Base-by-base conservation (phyloP, 1,140 invertebrate species). In the Leptinotarsa texana region DNA sequence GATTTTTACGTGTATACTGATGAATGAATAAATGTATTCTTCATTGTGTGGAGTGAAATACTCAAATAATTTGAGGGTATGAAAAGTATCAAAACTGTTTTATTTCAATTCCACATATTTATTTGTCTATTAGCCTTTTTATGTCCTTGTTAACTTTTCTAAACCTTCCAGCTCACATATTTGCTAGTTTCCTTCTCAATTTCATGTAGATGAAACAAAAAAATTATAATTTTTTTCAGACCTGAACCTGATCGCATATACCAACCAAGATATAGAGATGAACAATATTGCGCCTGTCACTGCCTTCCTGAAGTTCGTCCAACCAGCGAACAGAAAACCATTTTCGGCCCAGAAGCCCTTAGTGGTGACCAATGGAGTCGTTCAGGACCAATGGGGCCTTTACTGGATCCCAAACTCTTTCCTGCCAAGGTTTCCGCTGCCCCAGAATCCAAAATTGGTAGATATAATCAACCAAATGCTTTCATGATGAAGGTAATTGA, bases 331-430 rank as follows among this genome's bases (percentile, higher is more conserved):
- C 33, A 68, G 21, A 18, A 68, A 61, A 70, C 62, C 18, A 5
- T 81, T 13, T 72, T 82, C 42, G 81, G 77, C 3, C 82, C 82
- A 4, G 76, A 75, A 61, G 80, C 80, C 4, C 72, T 75, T 79
- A 85, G 88, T 79, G 82, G 80, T 18, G 80, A 84, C 48, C 74
- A 82, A 22, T 86, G 85, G 83, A 85, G 82, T 77, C 81, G 83
- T 13, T 66, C 79, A 4, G 83, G 84, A 17, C 84, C 85, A 3
- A 89, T 88, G 87, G 88, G 88, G n/a, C 87, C 86, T 1, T 80
- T 90, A 61, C 76, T 89, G 27, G 89, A 90, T 22, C 88, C 89
- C 0, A 90, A 90, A 81, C 70, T 90, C 21, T 89, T 88, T 79
- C 86, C 88, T 8, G 87, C 86, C 0, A 86, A 86, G 76, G 87